Base-by-base conservation (phyloP, 2,888 invertebrate genomes). In the Sericinus montela region DNA sequence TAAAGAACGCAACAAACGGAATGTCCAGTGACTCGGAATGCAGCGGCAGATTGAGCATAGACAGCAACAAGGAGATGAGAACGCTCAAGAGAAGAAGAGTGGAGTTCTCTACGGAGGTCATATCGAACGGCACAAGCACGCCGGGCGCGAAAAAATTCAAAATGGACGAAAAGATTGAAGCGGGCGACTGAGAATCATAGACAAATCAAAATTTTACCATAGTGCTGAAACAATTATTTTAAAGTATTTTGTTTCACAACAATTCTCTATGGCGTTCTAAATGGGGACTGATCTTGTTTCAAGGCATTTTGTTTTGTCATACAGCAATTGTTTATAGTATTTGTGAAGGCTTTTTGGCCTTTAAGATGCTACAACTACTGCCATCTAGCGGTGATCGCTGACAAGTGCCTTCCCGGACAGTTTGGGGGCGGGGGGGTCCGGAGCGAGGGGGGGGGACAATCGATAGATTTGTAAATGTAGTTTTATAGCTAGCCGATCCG, bases 1-100 rank as follows among this genome's bases (percentile, higher is more conserved):
- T 89, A 1, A 77, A 76, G 44, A 85, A 67, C 14, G 89, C 87
- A 0, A 80, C 81, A 0, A 80, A 68, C 37, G 66, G 69, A 0
- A 47, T 76, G 1, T 79, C 81, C 0, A 85, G 79, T 14, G 81
- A 84, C 36, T 70, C 72, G 0, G 84, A 86, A 19, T 60, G 66
- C 30, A 70, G 63, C 14, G 56, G 59, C 0, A 56, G 70, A 49
- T 48, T 66, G 0, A 72, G 69, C 39, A 50, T 62, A 3, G 76
- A 79, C 1, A 66, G 60, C 38, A 53, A 47, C 7, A 63, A 57
- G 47, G 60, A 69, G 34, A 51, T 59, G 0, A 76, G 68, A 52
- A 61, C 66, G 0, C 52, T 74, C 7, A 82, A 81, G 39, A 60
- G 82, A 30, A 79, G 77, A 68, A 51, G 76, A 29, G 72, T 69